These are phyloP conservation scores for Halcyon malimbica DNA, from an alignment of 2,113 vertebrate genomes.

Conservation along the genomic window DNA sequence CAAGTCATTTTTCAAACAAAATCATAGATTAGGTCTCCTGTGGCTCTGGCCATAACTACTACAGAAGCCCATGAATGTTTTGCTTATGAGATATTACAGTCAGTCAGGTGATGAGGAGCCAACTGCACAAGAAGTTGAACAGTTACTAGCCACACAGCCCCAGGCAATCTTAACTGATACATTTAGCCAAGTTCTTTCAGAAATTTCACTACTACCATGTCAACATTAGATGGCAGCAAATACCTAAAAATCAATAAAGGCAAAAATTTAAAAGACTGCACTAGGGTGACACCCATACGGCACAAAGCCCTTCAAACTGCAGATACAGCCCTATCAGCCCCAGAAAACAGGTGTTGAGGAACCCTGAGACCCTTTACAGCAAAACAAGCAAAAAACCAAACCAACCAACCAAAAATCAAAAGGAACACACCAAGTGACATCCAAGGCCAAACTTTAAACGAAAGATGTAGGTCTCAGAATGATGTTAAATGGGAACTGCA, in stretches of 20 bases:
- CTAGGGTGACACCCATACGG: neutral
- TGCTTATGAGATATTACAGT: neutral
- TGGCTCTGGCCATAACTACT: neutral
- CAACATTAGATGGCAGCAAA: constrained; percentile 69
- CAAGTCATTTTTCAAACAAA: neutral
- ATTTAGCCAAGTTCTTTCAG: neutral
- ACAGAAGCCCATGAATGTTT: neutral
- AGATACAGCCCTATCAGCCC: neutral
- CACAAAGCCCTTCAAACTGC: neutral
- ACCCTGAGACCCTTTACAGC: neutral
- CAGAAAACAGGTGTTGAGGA: neutral
- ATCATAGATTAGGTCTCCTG: neutral
- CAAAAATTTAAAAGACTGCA: neutral
- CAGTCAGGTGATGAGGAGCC: neutral
- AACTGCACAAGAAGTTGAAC: neutral
- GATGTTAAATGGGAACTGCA: neutral
- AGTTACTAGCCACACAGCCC: neutral
- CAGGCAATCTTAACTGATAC: neutral
- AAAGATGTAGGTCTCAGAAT: neutral
- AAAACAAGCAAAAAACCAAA: neutral
- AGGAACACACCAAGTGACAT: neutral
- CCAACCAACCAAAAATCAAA: neutral
- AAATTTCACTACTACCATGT: neutral
- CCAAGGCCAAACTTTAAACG: neutral
- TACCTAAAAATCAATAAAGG: neutral